These are phyloP conservation scores for Acholoe squamosa DNA, from an alignment of 2,888 invertebrate species.

Conservation along the genomic window DNA sequence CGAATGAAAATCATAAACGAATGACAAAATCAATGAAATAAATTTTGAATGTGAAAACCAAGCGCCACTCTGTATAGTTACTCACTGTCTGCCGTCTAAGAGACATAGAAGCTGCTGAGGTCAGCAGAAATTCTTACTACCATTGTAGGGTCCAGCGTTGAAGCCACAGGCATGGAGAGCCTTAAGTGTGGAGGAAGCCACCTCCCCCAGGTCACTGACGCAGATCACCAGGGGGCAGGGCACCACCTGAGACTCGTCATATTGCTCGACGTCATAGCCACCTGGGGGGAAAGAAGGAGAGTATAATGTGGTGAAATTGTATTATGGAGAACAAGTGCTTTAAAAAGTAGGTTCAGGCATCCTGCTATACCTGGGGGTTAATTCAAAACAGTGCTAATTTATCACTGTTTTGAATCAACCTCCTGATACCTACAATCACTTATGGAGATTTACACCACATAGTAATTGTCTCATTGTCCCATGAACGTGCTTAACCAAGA, in stretches of 20 bases:
- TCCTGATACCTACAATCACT: no score
- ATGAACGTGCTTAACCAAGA: no score
- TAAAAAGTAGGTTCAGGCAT: no score
- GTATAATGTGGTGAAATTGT: no score
- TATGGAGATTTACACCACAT: no score
- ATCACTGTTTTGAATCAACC: no score
- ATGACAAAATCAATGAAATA: background rate
- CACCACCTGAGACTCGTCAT: conserved; percentile 70
- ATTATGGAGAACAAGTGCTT: no score
- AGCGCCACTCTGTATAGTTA: background rate
- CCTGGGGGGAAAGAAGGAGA: background rate
- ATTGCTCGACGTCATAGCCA: conserved; percentile 64
- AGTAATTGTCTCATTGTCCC: no score
- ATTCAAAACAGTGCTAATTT: no score
- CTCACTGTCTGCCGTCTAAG: background rate
- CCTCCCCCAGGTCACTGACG: conserved; percentile 71
- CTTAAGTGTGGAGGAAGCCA: conserved; percentile 65
- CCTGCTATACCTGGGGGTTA: no score
- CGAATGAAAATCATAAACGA: no score
- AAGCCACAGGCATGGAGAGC: conserved; percentile 68
- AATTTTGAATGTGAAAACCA: background rate
- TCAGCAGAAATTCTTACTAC: conserved; percentile 65
- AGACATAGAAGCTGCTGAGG: background rate
- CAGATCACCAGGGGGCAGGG: conserved; percentile 72
- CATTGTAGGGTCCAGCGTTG: conserved; percentile 65